Base-by-base conservation (phyloP, 2,888 invertebrate genomes). In the Drosophila buzzatii region DNA sequence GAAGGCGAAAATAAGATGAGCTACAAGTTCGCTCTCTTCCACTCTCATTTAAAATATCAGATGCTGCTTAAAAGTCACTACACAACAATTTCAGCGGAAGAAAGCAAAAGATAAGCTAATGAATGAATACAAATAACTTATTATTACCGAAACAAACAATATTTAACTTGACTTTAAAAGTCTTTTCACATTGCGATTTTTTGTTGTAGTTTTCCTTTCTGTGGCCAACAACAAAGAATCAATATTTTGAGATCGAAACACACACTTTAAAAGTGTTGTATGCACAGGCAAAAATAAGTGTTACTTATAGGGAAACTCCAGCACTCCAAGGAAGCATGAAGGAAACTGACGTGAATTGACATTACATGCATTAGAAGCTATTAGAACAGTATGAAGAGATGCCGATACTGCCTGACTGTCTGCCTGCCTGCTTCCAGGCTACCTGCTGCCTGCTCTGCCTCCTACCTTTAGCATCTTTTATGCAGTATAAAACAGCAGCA, bases 351-450 rank as follows among this genome's bases (percentile, higher is more conserved):
- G 81, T 78, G 81, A 82, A 75, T 78, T 89, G 86, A 89, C 89
- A 85, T 84, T 80, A 88, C 86, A 85, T 85, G 84, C 84, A 88
- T 89, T 89, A 84, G 89, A 81, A 84, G 89, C 84, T 84, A 85
- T 89, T 85, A 84, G 86, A 79, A 69, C 66, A 52, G 69, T 66
- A 66, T 55, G 69, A 59, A 65, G 52, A 69, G 73, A 69, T 73
- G 76, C 68, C 58, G 41, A 47, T 64, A 61, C 57, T 27, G 56
- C 3, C 44, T 52, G 37, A 5, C 20, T 66, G 37, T 42, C 39
- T 33, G 37, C 18, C 37, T 5, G 8, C 14, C 23, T 16, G 3
- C 52, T 23, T 16, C n/a, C 51, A 12, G 27, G 12, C 16, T 16
- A 8, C 18, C 23, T 57, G 56, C 35, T 60, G 59, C n/a, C 51